Base-by-base conservation (phyloP, 2,888 invertebrate genomes). In the Ceramica pisi region DNA sequence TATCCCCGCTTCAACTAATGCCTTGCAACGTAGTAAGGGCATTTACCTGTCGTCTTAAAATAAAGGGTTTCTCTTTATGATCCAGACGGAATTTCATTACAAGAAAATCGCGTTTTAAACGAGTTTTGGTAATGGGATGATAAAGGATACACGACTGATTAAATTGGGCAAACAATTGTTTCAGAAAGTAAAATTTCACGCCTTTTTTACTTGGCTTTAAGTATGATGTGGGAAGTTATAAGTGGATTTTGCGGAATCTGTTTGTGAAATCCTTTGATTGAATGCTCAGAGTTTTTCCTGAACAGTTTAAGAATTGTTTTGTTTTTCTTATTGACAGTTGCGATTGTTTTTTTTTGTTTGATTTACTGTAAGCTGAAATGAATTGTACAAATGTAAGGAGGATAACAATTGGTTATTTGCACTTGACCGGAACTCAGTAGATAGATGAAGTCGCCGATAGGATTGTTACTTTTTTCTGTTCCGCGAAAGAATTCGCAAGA, bases 61-160 rank as follows among this genome's bases (percentile, higher is more conserved):
- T 83, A 88, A 89, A 89, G 85, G 87, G 87, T 87, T 81, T 80
- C 82, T 85, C 88, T 90, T 91, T 90, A 90, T 86, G 88, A 82
- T 81, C 85, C 84, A 85, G 87, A 88, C 83, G 84, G 90, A 91
- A 91, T 92, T 92, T 92, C 89, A 92, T 92, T 91, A 90, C 68
- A 81, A 80, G 84, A 86, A 88, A 87, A 89, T 90, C 86, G 84
- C 81, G 68, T 86, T 87, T 87, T 85, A 88, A 88, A 90, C 81
- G 87, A 85, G 80, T 82, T 84, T 78, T 60, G 57, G 78, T 85
- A 85, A 87, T 80, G 60, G 83, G 60, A 78, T 71, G 73, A 80
- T 87, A 86, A 83, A 83, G 82, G 82, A 77, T 86, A 84, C 78
- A 86, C 71, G 75, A 81, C 83, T 82, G 78, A 75, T 81, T 78